Evolutionary conservation across 2,888 invertebrate species (phyloP).

Genomic region (Beris chalybata): DNA sequence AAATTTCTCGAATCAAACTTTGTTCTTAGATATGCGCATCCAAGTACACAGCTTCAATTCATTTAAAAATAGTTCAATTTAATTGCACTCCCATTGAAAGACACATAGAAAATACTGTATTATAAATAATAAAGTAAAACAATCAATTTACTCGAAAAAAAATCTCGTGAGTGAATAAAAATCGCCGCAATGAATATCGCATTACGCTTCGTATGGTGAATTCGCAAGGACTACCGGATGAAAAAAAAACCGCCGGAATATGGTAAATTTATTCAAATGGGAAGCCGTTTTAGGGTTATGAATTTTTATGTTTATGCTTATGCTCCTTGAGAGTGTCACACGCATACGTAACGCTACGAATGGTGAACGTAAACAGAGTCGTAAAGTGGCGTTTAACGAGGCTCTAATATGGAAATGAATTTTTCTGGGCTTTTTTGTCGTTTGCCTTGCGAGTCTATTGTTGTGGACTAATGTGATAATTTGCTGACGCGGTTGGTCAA

Average conservation of each 20-base stretch:
- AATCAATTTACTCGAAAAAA: background rate
- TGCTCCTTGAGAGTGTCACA: constrained; percentile 32
- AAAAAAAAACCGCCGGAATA: constrained; percentile 29
- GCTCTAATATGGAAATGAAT: constrained; percentile 37
- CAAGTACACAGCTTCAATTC: too few species aligned
- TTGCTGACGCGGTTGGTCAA: constrained; percentile 34
- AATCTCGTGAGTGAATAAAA: constrained; percentile 26
- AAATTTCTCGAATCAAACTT: too few species aligned
- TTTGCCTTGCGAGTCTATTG: background rate
- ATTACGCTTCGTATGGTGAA: constrained; percentile 29
- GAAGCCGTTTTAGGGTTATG: constrained; percentile 39
- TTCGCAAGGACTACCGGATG: constrained; percentile 12
- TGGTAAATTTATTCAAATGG: constrained; percentile 40
- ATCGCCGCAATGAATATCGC: constrained; percentile 36
- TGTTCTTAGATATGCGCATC: too few species aligned
- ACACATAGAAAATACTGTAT: too few species aligned
- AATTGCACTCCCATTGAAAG: too few species aligned
- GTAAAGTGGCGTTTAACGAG: constrained; percentile 37
- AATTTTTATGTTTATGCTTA: constrained; percentile 40
- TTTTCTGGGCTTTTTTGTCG: constrained; percentile 21
- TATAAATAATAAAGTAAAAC: too few species aligned
- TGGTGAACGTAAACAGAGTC: constrained; percentile 33
- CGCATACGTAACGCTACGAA: constrained; percentile 23
- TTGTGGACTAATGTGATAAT: constrained; percentile 35
- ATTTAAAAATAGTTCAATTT: too few species aligned